Evolutionary conservation across 1,140 invertebrate species (phyloP).

Genomic region (Neocloeon triangulifer): DNA sequence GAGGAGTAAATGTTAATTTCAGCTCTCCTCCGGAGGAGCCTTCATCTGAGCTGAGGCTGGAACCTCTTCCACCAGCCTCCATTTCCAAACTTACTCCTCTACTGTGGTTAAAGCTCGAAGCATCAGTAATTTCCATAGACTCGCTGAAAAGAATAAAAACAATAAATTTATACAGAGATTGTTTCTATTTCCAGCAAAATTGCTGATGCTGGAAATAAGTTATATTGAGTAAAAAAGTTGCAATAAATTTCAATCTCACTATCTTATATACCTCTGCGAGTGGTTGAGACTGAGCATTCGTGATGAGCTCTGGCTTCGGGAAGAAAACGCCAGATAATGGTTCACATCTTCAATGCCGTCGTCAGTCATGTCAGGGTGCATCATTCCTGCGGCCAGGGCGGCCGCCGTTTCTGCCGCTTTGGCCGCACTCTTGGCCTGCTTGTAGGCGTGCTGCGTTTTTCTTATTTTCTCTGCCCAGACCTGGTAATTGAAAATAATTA

Average conservation of each 20-base stretch:
- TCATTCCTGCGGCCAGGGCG: constrained; percentile 10
- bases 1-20: constrained; percentile 12
- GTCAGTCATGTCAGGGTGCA: constrained; percentile 16
- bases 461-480: constrained; percentile 37
- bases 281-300: constrained; percentile 16
- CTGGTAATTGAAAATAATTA: constrained; percentile 11
- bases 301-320: constrained; percentile 15
- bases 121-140: constrained; percentile 47
- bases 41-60: constrained; percentile 32
- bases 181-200: too few species aligned
- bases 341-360: constrained; percentile 10
- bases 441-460: constrained; percentile 38
- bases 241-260: too few species aligned
- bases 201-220: too few species aligned
- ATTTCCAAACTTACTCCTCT: constrained; percentile 29
- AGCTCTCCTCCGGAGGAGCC: constrained; percentile 21
- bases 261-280: constrained; percentile 20
- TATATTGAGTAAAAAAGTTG: too few species aligned
- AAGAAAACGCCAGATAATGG: constrained; percentile 13
- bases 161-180: not conserved
- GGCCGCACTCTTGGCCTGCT: constrained; percentile 25
- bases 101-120: constrained; percentile 23
- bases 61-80: constrained; percentile 23
- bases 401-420: constrained; percentile 10
- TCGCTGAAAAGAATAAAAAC: constrained; percentile 24